Evolutionary conservation across 1,140 invertebrate genomes (phyloP), one percentile per base, ranked within the genome.

Genomic region (Chrysopa pallens): DNA sequence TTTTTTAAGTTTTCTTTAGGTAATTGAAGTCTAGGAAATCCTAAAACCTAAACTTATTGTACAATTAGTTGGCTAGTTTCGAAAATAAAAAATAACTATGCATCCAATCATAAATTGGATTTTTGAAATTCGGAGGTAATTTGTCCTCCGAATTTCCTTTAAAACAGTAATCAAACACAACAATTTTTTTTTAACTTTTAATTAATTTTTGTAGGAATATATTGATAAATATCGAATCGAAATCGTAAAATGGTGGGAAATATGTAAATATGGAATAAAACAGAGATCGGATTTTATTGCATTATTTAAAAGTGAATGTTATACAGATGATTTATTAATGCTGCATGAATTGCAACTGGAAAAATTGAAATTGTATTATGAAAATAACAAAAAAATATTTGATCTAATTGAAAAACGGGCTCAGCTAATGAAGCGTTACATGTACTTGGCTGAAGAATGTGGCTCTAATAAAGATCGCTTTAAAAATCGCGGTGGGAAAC

Each of bases 401-500:
- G 66, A 77, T 17, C 49, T 80, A n/a, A 59, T 84, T 8, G 54
- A 68, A 4, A 69, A 74, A 36, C 69, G 74, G 13, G 64, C 73
- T 36, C 61, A 72, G 17, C 54, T 83, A 0, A 82, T 76, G 72
- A 56, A 67, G n/a, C n/a, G n/a, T 6, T 72, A 80, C 51, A 74
- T 79, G 68, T 67, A 69, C 17, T 73, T 82, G 15, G 54, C 87
- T 7, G 76, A 84, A 46, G 67, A 69, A 40, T 76, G 77, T 49
- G 76, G 77, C 1, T 71, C 72, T 15, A 79, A 86, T 55, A 81
- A 84, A 0, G 76, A 80, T 47, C 69, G 87, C 3, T 87, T 80
- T 53, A 76, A 85, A 44, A 88, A 90, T 61, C 70, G 87, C 36
- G 85, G 85, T 6, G 85, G 86, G 0, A 77, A 83, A 48, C 63